A percentile compares a stretch with the other conserved stretches of the same genome.
These are phyloP conservation scores for Graphium colonna DNA, from an alignment of 2,888 invertebrate species.

Conservation along the genomic window DNA sequence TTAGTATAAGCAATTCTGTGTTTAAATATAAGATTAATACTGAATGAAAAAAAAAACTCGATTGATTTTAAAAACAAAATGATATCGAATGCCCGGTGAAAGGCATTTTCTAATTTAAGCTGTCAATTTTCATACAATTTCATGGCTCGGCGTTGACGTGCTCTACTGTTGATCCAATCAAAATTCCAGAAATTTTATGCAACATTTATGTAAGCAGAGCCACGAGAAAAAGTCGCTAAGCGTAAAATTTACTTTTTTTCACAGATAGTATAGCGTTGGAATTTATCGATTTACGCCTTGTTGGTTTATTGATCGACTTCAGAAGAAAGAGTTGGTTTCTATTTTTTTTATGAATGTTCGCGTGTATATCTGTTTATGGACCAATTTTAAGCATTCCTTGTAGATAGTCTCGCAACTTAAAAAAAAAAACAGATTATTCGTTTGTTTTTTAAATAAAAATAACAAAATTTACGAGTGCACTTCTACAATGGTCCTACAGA, in stretches of 20 bases:
- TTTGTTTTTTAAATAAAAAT: too few relatives aligned
- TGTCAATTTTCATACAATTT: conserved; percentile 23
- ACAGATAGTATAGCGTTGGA: conserved; percentile 5
- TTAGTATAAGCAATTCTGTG: too few relatives aligned
- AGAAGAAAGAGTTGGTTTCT: not conserved
- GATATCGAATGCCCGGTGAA: conserved; percentile 3
- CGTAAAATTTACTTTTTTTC: conserved; percentile 22
- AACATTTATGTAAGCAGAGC: conserved; percentile 7
- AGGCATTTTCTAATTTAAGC: conserved; percentile 6
- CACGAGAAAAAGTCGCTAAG: conserved; percentile 11
- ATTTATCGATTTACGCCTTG: conserved; percentile 1
- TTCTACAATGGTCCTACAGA: too few relatives aligned
- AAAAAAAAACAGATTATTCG: too few relatives aligned
- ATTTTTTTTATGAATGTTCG: not conserved
- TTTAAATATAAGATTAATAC: too few relatives aligned
- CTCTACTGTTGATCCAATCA: conserved; percentile 11
- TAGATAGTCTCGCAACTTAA: not conserved
- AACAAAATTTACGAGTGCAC: too few relatives aligned
- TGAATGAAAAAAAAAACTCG: too few relatives aligned
- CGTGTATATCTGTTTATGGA: too few relatives aligned
- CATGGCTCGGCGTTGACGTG: conserved; percentile 9
- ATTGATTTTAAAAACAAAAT: too few relatives aligned
- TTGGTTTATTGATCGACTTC: conserved; percentile 8
- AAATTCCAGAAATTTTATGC: conserved; percentile 18
- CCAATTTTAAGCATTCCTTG: not conserved